Evolutionary conservation across 2,797 vertebrate species (phyloP).

Genomic region (Sebastes hopkinsi): DNA sequence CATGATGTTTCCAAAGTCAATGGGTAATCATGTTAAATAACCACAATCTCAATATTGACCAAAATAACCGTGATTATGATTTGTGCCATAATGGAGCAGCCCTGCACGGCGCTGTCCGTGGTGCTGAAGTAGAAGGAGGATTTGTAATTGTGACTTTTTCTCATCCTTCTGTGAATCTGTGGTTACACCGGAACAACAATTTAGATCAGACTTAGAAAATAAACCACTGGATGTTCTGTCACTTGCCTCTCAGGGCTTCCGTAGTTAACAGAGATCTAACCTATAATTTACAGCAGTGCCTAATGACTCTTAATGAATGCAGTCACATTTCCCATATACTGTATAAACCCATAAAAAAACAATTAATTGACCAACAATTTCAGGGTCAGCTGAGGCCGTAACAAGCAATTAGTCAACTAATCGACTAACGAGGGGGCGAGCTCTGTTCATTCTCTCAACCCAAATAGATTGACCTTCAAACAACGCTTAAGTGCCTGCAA

Average conservation of each 20-base stretch:
- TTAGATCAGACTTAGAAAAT: no score
- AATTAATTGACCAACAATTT: constrained; percentile 14
- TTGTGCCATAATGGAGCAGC: no score
- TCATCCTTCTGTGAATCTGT: no score
- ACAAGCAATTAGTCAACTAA: constrained; percentile 22
- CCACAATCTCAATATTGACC: no score
- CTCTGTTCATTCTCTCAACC: not conserved
- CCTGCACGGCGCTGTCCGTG: no score
- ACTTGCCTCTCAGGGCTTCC: not conserved
- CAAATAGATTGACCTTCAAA: not conserved
- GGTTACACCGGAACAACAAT: no score
- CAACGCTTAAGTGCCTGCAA: not conserved
- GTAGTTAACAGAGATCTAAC: not conserved
- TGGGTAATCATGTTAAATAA: no score
- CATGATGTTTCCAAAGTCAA: no score
- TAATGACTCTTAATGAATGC: constrained; percentile 6
- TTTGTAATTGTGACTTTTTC: no score
- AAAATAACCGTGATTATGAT: no score
- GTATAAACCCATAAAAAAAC: not conserved
- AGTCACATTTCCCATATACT: not conserved
- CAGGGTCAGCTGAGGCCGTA: constrained; percentile 13
- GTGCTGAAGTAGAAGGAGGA: no score
- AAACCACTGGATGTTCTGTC: no score
- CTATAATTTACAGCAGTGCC: not conserved
- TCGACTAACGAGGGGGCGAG: not conserved